These are phyloP conservation scores for Bellardia bayeri DNA, from an alignment of 2,888 invertebrate genomes.

Conservation along the genomic window DNA sequence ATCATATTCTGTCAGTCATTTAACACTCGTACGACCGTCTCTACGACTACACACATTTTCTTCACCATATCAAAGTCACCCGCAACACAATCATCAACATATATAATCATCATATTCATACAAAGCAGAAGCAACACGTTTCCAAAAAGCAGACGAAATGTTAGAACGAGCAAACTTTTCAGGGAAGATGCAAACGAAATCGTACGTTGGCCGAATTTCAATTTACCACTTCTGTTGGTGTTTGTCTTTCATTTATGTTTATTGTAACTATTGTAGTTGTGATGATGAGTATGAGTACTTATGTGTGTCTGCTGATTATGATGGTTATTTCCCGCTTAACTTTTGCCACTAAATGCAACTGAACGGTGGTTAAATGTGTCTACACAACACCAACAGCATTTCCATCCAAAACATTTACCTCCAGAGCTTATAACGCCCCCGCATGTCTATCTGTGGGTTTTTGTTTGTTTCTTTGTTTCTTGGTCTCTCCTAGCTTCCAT, in stretches of 20 bases:
- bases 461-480: constrained; percentile 21
- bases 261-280: background rate
- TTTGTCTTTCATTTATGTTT: background rate
- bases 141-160: constrained; percentile 16
- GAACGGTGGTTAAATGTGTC: constrained; percentile 45
- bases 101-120: constrained; percentile 33
- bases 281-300: background rate
- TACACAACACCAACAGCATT: constrained; percentile 23
- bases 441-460: constrained; percentile 17
- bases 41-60: background rate
- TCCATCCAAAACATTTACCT: background rate
- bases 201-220: constrained; percentile 70
- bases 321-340: constrained; percentile 58
- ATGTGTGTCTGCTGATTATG: constrained; percentile 48
- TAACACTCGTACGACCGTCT: constrained; percentile 38
- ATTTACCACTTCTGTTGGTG: constrained; percentile 61
- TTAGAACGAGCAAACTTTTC: constrained; percentile 22
- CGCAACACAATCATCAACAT: constrained; percentile 46
- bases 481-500: constrained; percentile 14
- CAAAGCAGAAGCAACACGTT: constrained; percentile 59
- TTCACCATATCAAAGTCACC: constrained; percentile 60
- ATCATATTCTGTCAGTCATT: constrained; percentile 59
- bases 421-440: constrained; percentile 52
- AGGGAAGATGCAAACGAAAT: constrained; percentile 58
- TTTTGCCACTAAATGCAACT: constrained; percentile 46